Conservation (phyloP, 2,797 vertebrate species). For the Hafferia zeledoni region DNA sequence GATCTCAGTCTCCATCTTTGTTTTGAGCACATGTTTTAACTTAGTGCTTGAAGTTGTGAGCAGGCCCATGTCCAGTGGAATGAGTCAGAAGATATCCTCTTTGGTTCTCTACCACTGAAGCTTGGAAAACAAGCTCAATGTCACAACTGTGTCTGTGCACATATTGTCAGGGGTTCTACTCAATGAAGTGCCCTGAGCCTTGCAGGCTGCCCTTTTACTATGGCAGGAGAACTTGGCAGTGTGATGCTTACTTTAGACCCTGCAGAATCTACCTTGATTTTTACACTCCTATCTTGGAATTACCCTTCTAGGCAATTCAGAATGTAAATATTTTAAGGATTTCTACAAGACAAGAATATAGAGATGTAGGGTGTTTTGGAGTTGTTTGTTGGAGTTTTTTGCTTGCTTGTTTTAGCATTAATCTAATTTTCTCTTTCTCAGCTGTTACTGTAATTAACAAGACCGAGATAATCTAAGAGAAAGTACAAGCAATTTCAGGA, state of each 20-base stretch:
- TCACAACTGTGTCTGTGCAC: rapidly evolving
- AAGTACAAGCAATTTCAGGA: background rate
- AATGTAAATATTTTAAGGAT: background rate
- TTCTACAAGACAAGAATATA: background rate
- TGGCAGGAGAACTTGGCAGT: background rate
- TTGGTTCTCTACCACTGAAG: background rate
- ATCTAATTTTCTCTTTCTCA: background rate
- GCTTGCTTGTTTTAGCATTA: background rate
- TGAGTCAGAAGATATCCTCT: background rate
- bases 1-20: background rate
- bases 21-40: background rate
- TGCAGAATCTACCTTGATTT: background rate
- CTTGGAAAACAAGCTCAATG: background rate
- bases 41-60: background rate
- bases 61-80: background rate
- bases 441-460: background rate
- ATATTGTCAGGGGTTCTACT: background rate
- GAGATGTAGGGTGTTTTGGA: background rate
- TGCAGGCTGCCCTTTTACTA: background rate
- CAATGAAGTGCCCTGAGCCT: background rate
- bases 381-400: background rate
- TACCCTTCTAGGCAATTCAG: background rate
- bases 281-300: background rate
- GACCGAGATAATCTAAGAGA: background rate
- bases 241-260: background rate